Percentiles rank a stretch among this genome's conserved stretches.
These are phyloP conservation scores for Pseudochaenichthys georgianus DNA, from an alignment of 2,797 vertebrate genomes.

Conservation along the genomic window DNA sequence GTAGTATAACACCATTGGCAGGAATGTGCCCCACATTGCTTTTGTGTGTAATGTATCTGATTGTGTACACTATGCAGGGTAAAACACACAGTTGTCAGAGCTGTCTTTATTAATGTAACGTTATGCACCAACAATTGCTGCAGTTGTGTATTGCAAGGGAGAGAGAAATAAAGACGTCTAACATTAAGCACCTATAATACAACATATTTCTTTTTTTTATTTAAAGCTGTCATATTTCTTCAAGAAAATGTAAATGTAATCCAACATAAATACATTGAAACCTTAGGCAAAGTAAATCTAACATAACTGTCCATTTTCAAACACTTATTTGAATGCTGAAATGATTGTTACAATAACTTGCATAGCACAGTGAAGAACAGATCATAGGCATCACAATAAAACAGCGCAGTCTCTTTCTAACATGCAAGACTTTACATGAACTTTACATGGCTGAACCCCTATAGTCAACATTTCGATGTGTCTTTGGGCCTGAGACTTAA, in stretches of 20 bases:
- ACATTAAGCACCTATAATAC: no score
- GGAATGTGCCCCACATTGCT: neutral
- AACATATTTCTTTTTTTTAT: no score
- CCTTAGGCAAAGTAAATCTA: no score
- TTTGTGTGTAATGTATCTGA: neutral
- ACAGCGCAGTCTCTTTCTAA: neutral
- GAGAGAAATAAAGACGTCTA: neutral
- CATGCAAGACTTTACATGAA: neutral
- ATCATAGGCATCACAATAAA: neutral
- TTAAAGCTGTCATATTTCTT: no score
- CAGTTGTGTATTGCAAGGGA: neutral
- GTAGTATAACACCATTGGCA: no score
- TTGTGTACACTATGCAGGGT: neutral
- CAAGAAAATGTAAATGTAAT: no score
- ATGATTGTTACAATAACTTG: neutral
- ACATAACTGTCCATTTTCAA: no score
- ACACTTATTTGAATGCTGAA: no score
- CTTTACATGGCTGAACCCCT: no score
- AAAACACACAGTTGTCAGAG: neutral
- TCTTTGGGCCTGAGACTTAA: no score
- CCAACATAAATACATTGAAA: no score
- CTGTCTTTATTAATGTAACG: neutral
- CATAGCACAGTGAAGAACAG: neutral
- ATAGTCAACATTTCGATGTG: no score
- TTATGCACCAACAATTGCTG: neutral